Base-by-base conservation (phyloP, 2,888 invertebrate species). In the Platerodrilus igneus region DNA sequence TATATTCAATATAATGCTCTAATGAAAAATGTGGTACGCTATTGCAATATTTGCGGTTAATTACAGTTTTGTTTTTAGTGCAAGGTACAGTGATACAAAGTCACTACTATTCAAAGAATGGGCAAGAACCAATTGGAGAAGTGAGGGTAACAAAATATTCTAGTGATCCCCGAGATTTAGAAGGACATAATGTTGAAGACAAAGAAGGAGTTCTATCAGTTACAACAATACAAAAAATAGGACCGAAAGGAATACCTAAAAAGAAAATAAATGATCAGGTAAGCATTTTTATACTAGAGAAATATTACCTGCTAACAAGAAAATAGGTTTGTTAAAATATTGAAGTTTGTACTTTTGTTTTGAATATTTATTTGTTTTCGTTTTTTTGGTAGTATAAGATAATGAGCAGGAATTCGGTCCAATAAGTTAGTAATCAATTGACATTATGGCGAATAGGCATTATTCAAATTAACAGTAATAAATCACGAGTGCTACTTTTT, bases 131-230 rank as follows among this genome's bases (percentile, higher is more conserved):
- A 1, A 74, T 76, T 30, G 83, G 83, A 28, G 75, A 79, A 39
- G 75, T 85, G 22, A 81, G 80, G 44, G 77, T 82, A 46, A 81
- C 83, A 5, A 77, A 81, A 48, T 85, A 83, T 66, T 80, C 82
- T 30, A 76, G 74, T 47, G 75, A 79, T 62, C 80, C 82, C 0
- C 74, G 68, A 52, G 75, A 77, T 56, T 59, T 77, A 56, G 55
- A 54, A 23, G 55, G 57, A 22, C n/a, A n/a, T n/a, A 47, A 58
- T 10, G 41, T 47, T 23, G 47, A 45, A 27, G 50, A 44, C 8
- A 52, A 42, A 31, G 44, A 43, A 38, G 64, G 62, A 21, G 36
- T 64, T 23, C 53, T 59, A 35, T 67, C 67, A 22, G 56, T 67
- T 14, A 69, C 69, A 5, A 68, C 67, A 1, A 68, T 67, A 2